Evolutionary conservation across 2,113 vertebrate genomes (phyloP), one percentile per base, ranked within the genome.

Genomic region (Microtus richardsoni): DNA sequence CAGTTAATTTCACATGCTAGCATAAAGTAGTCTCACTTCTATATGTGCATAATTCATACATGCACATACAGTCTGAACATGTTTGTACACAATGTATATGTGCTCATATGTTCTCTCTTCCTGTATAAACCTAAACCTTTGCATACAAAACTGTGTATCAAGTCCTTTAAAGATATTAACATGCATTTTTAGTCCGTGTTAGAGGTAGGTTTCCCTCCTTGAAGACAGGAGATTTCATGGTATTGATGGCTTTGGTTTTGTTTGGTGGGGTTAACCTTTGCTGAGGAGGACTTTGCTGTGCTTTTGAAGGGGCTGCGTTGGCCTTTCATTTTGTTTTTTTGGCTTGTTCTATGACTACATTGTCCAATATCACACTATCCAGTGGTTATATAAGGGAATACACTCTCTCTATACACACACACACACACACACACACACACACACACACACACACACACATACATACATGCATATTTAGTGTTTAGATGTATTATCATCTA

Each of bases 61-160:
- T 39, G 36, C 62, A 7, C 64, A 30, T 70, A 9, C 36, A 89
- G 73, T 70, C n/a, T 49, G 36, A 83, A 6, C 54, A 54, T 75
- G 70, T 74, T 71, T 71, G 19, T 36, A 62, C 7, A 39, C 14
- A 77, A 12, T 36, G 62, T 36, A 80, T 73, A 28, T 62, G 8
- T 91, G n/a, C n/a, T 36, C 70, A 19, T 24, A 39, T 17, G 88
- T 88, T 86, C 41, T 71, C 4, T 39, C 26, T 78, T 33, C 22
- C 54, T 78, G 47, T 60, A 70, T 33, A 86, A 96, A n/a, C 70
- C 85, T 77, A 91, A 91, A 74, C 49, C 80, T 86, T 85, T 49
- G 41, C 24, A 80, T 36, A 75, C 33, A 60, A 78, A 60, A 83
- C 36, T 41, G 10, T 83, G 49, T 70, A 90, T n/a, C 13, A 52